phyloP scores from a whole-genome alignment of 2,888 invertebrate genomes.

The Nemotelus nigrinus region DNA sequence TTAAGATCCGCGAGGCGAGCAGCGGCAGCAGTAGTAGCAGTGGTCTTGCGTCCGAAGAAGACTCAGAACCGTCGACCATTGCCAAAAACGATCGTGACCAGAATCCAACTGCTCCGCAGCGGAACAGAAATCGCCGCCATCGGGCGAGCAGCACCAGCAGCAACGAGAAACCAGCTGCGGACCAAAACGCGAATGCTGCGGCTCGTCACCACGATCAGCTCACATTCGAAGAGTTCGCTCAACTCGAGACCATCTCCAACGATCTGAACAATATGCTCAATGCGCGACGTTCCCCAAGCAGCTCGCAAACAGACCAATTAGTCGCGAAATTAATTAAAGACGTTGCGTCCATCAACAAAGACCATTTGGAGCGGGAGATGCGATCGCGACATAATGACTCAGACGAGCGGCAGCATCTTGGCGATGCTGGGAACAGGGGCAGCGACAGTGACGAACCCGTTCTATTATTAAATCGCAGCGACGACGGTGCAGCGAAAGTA shows the following conservation, averaged over 20 bases:
- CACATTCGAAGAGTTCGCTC: slow-evolving; percentile 54
- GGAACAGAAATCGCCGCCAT: background rate
- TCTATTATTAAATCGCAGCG: slow-evolving; percentile 42
- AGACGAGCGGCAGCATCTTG: background rate
- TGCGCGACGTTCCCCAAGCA: slow-evolving; percentile 52
- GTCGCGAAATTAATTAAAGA: slow-evolving; percentile 60
- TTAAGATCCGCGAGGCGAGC: slow-evolving; percentile 22
- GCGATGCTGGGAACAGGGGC: background rate
- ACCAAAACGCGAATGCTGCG: background rate
- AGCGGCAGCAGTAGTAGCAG: background rate
- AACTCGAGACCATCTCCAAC: slow-evolving; percentile 61
- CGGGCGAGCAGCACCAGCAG: background rate
- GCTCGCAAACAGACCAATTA: slow-evolving; percentile 54
- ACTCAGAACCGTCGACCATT: background rate
- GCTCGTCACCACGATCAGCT: slow-evolving; percentile 27
- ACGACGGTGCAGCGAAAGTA: slow-evolving; percentile 44
- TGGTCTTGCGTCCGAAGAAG: background rate
- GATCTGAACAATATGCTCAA: slow-evolving; percentile 61
- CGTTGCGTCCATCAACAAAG: slow-evolving; percentile 62
- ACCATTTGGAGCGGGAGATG: slow-evolving; percentile 54
- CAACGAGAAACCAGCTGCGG: background rate
- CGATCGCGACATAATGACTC: slow-evolving; percentile 4
- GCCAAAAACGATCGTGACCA: slow-evolving; percentile 13
- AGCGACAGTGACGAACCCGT: slow-evolving; percentile 11
- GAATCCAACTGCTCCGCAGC: background rate